Conservation (phyloP, 2,113 vertebrate genomes). For the Ifrita kowaldi region DNA sequence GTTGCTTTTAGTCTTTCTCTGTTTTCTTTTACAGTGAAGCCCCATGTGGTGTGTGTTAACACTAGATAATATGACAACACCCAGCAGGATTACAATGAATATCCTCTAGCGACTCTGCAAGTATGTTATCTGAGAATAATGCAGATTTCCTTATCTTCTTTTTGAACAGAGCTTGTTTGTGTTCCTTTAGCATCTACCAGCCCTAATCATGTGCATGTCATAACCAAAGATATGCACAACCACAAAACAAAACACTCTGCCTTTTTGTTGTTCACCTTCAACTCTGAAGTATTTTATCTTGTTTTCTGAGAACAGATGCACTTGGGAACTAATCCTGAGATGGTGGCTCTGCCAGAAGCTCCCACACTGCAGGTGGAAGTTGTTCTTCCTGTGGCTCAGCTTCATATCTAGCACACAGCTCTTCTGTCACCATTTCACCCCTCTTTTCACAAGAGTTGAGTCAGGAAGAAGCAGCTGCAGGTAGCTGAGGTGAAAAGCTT, state of each 20-base stretch:
- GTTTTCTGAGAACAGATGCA: background rate
- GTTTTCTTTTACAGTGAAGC: background rate
- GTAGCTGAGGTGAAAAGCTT: background rate
- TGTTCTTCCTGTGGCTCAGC: background rate
- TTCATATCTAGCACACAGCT: background rate
- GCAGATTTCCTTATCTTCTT: background rate
- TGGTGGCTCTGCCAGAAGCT: background rate
- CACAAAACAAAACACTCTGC: background rate
- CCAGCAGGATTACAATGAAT: background rate
- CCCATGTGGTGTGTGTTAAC: background rate
- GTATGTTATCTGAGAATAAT: background rate
- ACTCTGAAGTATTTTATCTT: background rate
- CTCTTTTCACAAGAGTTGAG: background rate
- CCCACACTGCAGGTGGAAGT: background rate
- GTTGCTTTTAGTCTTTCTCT: background rate
- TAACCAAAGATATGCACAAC: background rate
- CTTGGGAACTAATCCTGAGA: background rate
- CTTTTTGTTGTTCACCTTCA: background rate
- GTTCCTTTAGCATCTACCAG: background rate
- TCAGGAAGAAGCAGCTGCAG: background rate
- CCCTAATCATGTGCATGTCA: background rate
- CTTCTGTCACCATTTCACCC: background rate
- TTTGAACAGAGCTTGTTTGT: background rate
- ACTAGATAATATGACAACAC: constrained; percentile 1
- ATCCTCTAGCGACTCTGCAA: background rate